phyloP scores from a whole-genome alignment of 2,797 vertebrate genomes.

The Macrochelys suwanniensis region DNA sequence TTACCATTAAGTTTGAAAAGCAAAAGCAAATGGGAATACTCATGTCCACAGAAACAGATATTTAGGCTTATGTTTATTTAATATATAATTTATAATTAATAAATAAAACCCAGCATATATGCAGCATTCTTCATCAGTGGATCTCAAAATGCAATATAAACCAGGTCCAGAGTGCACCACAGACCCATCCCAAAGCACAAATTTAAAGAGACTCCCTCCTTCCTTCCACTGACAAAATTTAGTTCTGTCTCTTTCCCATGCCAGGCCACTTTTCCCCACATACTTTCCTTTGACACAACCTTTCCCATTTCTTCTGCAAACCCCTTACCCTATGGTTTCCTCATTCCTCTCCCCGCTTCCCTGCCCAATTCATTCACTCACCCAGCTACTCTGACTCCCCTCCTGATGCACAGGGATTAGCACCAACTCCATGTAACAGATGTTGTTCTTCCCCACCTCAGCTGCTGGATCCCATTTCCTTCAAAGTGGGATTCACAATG shows the following conservation, averaged over 20 bases:
- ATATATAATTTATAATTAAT: not conserved
- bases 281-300: not conserved
- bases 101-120: not conserved
- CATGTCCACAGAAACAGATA: not conserved
- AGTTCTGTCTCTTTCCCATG: not conserved
- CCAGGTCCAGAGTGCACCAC: not conserved
- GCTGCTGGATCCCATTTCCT: not conserved
- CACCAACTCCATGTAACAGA: not conserved
- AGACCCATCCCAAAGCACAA: not conserved
- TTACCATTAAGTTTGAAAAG: not conserved
- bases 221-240: not conserved
- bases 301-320: not conserved
- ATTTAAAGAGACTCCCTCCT: not conserved
- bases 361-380: not conserved
- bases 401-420: not conserved
- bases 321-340: not conserved
- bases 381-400: not conserved
- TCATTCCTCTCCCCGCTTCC: fast-evolving
- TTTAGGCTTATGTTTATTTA: not conserved
- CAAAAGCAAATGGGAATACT: not conserved
- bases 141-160: not conserved
- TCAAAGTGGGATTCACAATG: not conserved
- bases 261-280: not conserved
- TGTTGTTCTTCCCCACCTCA: not conserved
- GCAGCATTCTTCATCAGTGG: not conserved